phyloP scores from a whole-genome alignment of 2,888 invertebrate genomes.

The Leptinotarsa haldemani region DNA sequence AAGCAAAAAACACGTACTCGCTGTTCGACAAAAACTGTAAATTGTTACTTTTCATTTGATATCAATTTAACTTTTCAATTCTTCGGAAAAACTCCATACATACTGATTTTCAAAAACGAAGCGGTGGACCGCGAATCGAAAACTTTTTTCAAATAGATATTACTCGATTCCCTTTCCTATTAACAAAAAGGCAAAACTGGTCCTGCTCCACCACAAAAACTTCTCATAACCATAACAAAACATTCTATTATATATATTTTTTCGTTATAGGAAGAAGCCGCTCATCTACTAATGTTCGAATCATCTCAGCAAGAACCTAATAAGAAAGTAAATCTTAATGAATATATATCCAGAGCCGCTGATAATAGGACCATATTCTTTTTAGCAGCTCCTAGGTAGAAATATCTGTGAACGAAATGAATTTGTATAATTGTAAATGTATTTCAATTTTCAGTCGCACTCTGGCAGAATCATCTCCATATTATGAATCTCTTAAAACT shows the following conservation, averaged over 20 bases:
- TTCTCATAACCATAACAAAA: neutral
- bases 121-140: no score
- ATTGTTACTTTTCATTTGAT: no score
- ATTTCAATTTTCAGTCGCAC: slow-evolving; percentile 76
- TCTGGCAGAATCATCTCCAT: slow-evolving; percentile 94
- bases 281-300: slow-evolving; percentile 91
- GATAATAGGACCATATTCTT: slow-evolving; percentile 91
- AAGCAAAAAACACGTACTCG: no score
- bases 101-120: neutral
- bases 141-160: no score
- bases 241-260: neutral
- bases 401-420: no score
- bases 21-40: no score
- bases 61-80: no score
- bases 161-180: no score
- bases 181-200: no score
- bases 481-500: slow-evolving; percentile 91
- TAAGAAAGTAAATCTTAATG: slow-evolving; percentile 79
- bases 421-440: neutral
- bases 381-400: slow-evolving; percentile 89
- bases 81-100: no score
- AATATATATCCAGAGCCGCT: slow-evolving; percentile 79
- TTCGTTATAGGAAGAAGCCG: slow-evolving; percentile 82
- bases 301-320: slow-evolving; percentile 82
- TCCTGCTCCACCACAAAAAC: no score